A percentile compares a stretch with the other conserved stretches of the same genome.
phyloP scores from a whole-genome alignment of 2,888 invertebrate genomes.

The Penaeus monodon region DNA sequence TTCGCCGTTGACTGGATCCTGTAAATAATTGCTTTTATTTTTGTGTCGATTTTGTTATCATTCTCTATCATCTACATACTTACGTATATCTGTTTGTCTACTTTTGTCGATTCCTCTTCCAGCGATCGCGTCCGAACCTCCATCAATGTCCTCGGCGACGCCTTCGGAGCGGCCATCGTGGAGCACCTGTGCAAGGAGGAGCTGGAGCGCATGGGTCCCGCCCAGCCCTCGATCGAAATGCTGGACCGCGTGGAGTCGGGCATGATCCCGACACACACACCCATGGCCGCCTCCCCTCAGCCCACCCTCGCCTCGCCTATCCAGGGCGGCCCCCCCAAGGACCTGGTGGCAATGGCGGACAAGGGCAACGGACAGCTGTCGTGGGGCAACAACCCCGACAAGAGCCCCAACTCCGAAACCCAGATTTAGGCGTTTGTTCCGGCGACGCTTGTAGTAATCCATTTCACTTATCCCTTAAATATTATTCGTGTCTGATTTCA shows the following conservation, averaged over 20 bases:
- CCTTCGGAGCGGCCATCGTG: slow-evolving; percentile 92
- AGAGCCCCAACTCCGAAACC: slow-evolving; percentile 52
- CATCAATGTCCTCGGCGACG: slow-evolving; percentile 95
- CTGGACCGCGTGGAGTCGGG: slow-evolving; percentile 50
- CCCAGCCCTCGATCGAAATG: slow-evolving; percentile 54
- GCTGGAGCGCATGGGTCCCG: slow-evolving; percentile 70
- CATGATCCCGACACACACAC: slow-evolving; percentile 46
- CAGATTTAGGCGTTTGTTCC: slow-evolving; percentile 46
- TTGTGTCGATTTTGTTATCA: background rate
- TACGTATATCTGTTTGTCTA: background rate
- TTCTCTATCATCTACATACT: background rate
- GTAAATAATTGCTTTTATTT: slow-evolving; percentile 70
- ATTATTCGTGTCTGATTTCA: too few relatives aligned
- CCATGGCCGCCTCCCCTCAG: slow-evolving; percentile 41
- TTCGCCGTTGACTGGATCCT: slow-evolving; percentile 79
- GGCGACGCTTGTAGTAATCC: too few relatives aligned
- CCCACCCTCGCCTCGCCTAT: slow-evolving; percentile 19
- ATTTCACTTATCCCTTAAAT: too few relatives aligned
- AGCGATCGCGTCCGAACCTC: slow-evolving; percentile 79
- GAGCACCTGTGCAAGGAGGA: slow-evolving; percentile 85
- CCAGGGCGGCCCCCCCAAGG: slow-evolving; percentile 35
- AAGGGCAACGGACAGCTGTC: slow-evolving; percentile 54
- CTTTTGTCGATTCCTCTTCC: background rate
- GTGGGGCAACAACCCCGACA: slow-evolving; percentile 26
- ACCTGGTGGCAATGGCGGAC: slow-evolving; percentile 38